Base-by-base conservation (phyloP, 2,888 invertebrate genomes). In the Pteria penguin region DNA sequence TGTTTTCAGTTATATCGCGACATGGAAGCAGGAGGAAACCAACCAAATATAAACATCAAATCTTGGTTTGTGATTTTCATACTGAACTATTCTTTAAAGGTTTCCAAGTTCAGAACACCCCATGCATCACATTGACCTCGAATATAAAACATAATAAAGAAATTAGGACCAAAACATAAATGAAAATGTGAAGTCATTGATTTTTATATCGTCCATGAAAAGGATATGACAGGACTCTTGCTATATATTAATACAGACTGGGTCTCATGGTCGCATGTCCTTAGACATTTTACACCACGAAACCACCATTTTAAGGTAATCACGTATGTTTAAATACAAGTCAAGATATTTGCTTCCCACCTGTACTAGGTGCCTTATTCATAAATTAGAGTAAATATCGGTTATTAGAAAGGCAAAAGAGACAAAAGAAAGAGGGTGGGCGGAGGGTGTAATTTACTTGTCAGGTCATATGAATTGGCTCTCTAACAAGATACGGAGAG, bases 241-340 rank as follows among this genome's bases (percentile, higher is more conserved):
- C n/a, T n/a, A n/a, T n/a, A n/a, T n/a, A n/a, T n/a, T n/a, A n/a
- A n/a, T n/a, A n/a, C n/a, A n/a, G n/a, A n/a, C n/a, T n/a, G 45
- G 18, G 8, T 8, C 60, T 24, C 26, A 8, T 60, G 26, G 27
- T 24, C 4, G 22, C 24, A 60, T 60, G 60, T 26, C 60, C 27
- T 24, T 18, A 29, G 60, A 26, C 22, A 60, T 60, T 60, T 60
- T 60, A 22, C 60, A 27, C 60, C 27, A 60, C 14, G 24, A 60
- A 60, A 60, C 60, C 60, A 11, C 27, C 27, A 60, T 26, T 60
- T 60, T 4, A 8, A 18, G 27, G 60, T 60, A 60, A 60, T 60
- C 27, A 60, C 27, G 11, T 24, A 29, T 27, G 27, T 60, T 60
- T 18, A 27, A 60, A 60, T n/a, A n/a, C 24, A 8, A 26, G 60